Conservation (phyloP, 2,113 vertebrate species). For the Petaurus breviceps region DNA sequence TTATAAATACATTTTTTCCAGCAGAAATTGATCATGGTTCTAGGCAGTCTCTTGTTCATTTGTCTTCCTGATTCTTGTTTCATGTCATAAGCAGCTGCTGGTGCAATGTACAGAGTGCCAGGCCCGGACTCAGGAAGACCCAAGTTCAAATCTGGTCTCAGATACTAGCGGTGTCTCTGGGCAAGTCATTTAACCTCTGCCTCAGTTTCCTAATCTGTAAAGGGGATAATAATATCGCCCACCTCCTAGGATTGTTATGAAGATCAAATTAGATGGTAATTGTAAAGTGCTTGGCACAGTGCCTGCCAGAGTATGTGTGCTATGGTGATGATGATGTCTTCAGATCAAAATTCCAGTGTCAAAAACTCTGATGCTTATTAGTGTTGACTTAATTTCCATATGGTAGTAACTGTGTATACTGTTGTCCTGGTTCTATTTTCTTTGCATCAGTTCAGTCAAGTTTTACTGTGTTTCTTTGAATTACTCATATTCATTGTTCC, state of each 20-base stretch:
- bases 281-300: neutral
- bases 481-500: neutral
- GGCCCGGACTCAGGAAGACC: neutral
- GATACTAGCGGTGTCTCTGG: neutral
- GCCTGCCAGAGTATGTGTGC: neutral
- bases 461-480: neutral
- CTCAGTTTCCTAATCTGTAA: neutral
- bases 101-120: neutral
- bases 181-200: neutral
- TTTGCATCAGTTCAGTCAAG: neutral
- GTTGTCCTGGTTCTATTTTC: neutral
- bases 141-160: neutral
- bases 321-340: neutral
- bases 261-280: too few species aligned
- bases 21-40: neutral
- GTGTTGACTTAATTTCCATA: neutral
- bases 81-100: neutral
- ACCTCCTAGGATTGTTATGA: neutral
- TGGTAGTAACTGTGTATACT: neutral
- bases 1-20: neutral
- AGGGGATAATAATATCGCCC: neutral
- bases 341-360: neutral
- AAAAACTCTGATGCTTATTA: neutral
- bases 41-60: neutral
- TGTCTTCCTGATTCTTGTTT: neutral